phyloP scores from a whole-genome alignment of 2,113 vertebrate genomes.

The Eulemur rufifrons region DNA sequence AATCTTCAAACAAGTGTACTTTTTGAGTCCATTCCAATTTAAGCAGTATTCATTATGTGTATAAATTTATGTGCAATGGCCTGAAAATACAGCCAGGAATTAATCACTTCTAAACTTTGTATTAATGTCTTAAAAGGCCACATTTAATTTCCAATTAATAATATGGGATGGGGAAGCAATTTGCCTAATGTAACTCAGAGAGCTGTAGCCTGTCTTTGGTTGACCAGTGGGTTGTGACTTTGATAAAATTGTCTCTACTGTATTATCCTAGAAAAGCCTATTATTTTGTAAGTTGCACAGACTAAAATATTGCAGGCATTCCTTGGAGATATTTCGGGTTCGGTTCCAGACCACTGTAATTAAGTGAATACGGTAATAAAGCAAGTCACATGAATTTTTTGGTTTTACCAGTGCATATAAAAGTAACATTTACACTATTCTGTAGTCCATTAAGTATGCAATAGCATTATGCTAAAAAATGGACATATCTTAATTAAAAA shows the following conservation, averaged over 20 bases:
- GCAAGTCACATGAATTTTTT: background rate
- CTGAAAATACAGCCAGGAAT: background rate
- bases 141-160: constrained; percentile 44
- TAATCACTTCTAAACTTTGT: constrained; percentile 44
- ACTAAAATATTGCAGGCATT: background rate
- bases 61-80: background rate
- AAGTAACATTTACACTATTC: background rate
- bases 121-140: constrained; percentile 28
- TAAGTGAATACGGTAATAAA: background rate
- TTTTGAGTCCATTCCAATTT: constrained; percentile 8
- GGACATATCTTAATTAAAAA: background rate
- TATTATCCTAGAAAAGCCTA: background rate
- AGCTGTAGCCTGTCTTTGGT: background rate
- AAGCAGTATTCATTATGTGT: background rate
- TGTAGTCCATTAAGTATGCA: background rate
- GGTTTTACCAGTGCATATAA: background rate
- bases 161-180: background rate
- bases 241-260: background rate
- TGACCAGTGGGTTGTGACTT: background rate
- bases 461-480: background rate
- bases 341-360: background rate
- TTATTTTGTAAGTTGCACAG: constrained; percentile 8
- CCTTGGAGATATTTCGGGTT: background rate
- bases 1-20: background rate
- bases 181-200: constrained; percentile 33